Percentiles rank a stretch among this genome's conserved stretches.
These are phyloP conservation scores for Camptogramma bilineatum DNA, from an alignment of 2,888 invertebrate species.

Conservation along the genomic window DNA sequence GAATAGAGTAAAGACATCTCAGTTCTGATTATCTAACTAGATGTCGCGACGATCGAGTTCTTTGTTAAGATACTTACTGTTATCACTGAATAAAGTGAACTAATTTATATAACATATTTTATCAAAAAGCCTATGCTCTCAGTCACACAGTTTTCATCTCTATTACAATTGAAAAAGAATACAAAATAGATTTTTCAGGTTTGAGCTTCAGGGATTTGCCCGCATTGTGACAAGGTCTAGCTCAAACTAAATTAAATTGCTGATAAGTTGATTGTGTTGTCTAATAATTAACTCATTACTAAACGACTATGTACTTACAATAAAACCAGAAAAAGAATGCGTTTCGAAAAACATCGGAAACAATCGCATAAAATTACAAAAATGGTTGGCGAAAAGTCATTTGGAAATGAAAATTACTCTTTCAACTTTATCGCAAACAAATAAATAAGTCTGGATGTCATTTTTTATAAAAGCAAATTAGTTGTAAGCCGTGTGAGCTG, in stretches of 20 bases:
- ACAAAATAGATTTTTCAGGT: constrained; percentile 15
- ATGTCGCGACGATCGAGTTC: not conserved
- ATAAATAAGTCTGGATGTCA: too few species aligned
- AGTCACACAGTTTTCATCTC: not conserved
- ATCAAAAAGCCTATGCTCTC: constrained; percentile 12
- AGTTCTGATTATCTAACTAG: constrained; percentile 2
- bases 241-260: constrained; percentile 20
- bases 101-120: constrained; percentile 21
- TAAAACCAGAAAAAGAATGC: too few species aligned
- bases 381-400: too few species aligned
- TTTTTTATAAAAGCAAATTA: too few species aligned
- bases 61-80: constrained; percentile 7
- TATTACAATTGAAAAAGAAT: not conserved
- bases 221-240: constrained; percentile 35
- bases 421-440: too few species aligned
- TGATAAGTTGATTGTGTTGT: constrained; percentile 6
- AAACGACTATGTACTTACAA: not conserved
- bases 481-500: too few species aligned
- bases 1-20: constrained; percentile 14
- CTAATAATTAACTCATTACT: constrained; percentile 9
- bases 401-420: too few species aligned
- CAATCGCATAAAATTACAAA: too few species aligned
- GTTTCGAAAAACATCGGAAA: too few species aligned
- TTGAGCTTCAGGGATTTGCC: constrained; percentile 28
- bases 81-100: constrained; percentile 4